Percentiles rank a stretch among this genome's conserved stretches.
phyloP scores from a whole-genome alignment of 2,113 vertebrate genomes.

The Pao palembangensis region DNA sequence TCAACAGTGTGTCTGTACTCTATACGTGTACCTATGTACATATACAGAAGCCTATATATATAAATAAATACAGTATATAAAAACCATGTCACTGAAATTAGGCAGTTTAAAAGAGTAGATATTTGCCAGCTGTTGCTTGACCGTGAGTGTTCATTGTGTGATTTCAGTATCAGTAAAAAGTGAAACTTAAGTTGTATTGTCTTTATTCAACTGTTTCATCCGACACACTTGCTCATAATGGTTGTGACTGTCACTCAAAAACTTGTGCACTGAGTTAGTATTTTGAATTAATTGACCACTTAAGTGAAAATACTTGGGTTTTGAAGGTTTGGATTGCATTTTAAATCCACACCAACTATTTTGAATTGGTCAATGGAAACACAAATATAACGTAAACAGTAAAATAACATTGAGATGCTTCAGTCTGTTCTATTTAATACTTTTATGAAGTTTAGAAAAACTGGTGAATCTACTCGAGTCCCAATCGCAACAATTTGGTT shows the following conservation, averaged over 20 bases:
- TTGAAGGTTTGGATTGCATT: no score
- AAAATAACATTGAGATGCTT: no score
- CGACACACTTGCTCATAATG: neutral
- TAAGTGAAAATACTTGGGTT: no score
- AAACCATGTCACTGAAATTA: slow-evolving; percentile 53
- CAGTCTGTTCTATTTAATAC: no score
- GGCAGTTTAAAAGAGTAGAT: slow-evolving; percentile 40
- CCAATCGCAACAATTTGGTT: no score
- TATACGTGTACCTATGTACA: slow-evolving; percentile 67
- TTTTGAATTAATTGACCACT: neutral
- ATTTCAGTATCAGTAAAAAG: slow-evolving; percentile 66
- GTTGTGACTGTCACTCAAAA: neutral
- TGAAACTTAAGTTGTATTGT: slow-evolving; percentile 15
- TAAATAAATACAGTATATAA: slow-evolving; percentile 56
- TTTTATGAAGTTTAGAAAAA: no score
- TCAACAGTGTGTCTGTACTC: slow-evolving; percentile 55
- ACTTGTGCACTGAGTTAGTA: neutral
- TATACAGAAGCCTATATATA: slow-evolving; percentile 68
- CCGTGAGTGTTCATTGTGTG: slow-evolving; percentile 56
- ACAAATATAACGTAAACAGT: no score
- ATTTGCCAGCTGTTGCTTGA: slow-evolving; percentile 50
- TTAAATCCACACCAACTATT: no score
- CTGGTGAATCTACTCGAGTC: no score
- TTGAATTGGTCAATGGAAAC: no score
- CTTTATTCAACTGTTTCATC: slow-evolving; percentile 7